A percentile compares a stretch with the other conserved stretches of the same genome.
These are phyloP conservation scores for Habropoda laboriosa DNA, from an alignment of 1,140 invertebrate species.

Conservation along the genomic window DNA sequence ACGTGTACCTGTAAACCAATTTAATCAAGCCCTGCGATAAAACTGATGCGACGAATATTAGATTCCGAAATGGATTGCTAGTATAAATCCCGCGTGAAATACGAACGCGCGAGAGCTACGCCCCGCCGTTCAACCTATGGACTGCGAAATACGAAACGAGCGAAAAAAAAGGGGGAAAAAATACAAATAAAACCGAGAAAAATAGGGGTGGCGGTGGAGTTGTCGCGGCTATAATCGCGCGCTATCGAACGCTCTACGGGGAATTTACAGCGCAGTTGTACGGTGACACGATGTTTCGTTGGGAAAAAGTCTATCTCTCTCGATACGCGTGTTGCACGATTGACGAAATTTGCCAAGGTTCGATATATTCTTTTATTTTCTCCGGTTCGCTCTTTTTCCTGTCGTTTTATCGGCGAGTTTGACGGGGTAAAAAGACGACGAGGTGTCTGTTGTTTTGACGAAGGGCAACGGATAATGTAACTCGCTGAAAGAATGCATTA, in stretches of 20 bases:
- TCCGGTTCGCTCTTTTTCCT: too few relatives aligned
- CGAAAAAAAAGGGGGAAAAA: background rate
- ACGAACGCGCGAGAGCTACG: slow-evolving; percentile 27
- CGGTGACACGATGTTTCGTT: too few relatives aligned
- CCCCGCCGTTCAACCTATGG: background rate
- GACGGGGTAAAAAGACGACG: background rate
- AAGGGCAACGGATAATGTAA: slow-evolving; percentile 12
- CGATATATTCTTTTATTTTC: background rate
- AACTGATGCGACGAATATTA: slow-evolving; percentile 55
- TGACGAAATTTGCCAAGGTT: background rate
- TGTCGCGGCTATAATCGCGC: slow-evolving; percentile 8
- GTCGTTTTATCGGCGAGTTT: background rate
- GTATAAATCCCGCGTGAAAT: slow-evolving; percentile 59
- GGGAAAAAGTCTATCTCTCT: background rate
- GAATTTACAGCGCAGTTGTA: slow-evolving; percentile 21
- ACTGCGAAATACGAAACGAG: background rate
- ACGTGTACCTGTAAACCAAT: slow-evolving; percentile 54
- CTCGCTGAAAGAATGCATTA: slow-evolving; percentile 43
- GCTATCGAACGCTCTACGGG: slow-evolving; percentile 6
- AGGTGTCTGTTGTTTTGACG: slow-evolving; percentile 15
- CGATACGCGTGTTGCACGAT: background rate
- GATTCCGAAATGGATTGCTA: slow-evolving; percentile 58
- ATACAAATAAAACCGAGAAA: background rate
- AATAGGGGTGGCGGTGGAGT: background rate
- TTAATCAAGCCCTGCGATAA: slow-evolving; percentile 65